A percentile compares a stretch with the other conserved stretches of the same genome.
These are phyloP conservation scores for Cartodere bifasciata DNA, from an alignment of 2,888 invertebrate species.

Conservation along the genomic window DNA sequence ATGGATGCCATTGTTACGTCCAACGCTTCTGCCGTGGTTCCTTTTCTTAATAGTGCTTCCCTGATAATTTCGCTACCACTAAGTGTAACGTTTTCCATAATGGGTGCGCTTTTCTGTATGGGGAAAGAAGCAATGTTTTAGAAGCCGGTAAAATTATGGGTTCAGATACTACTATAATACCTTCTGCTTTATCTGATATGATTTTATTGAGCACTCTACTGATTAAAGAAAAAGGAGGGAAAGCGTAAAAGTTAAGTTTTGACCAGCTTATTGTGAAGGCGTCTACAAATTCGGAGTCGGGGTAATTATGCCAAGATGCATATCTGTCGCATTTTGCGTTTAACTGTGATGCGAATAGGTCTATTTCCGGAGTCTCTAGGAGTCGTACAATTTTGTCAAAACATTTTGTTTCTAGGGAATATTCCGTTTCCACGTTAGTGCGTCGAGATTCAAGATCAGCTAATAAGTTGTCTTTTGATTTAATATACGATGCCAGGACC, in stretches of 20 bases:
- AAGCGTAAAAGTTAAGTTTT: slow-evolving; percentile 13
- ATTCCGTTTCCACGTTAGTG: slow-evolving; percentile 10
- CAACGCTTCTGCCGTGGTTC: slow-evolving; percentile 9
- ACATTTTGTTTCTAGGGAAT: slow-evolving; percentile 9
- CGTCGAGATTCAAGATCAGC: slow-evolving; percentile 14
- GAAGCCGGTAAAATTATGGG: slow-evolving; percentile 4
- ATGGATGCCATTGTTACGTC: slow-evolving; percentile 11
- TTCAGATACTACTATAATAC: slow-evolving; percentile 7
- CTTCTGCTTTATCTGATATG: slow-evolving; percentile 5
- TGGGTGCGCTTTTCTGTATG: slow-evolving; percentile 8
- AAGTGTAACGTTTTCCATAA: slow-evolving; percentile 12
- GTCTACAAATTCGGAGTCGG: slow-evolving; percentile 12
- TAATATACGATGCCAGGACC: slow-evolving; percentile 16
- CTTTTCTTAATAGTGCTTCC: slow-evolving; percentile 5
- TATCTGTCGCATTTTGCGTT: slow-evolving; percentile 14
- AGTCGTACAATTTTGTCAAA: slow-evolving; percentile 8
- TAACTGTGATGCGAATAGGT: slow-evolving; percentile 12
- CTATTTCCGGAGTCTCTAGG: slow-evolving; percentile 12
- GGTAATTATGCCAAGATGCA: slow-evolving; percentile 15
- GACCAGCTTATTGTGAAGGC: slow-evolving; percentile 15
- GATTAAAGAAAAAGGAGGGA: slow-evolving; percentile 11
- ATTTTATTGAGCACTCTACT: slow-evolving; percentile 8
- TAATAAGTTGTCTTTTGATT: slow-evolving; percentile 13
- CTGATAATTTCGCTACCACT: slow-evolving; percentile 14
- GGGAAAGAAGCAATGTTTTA: slow-evolving; percentile 10